Evolutionary conservation across 2,888 invertebrate species (phyloP).

Genomic region (Ashinkailepas kermadecensis): DNA sequence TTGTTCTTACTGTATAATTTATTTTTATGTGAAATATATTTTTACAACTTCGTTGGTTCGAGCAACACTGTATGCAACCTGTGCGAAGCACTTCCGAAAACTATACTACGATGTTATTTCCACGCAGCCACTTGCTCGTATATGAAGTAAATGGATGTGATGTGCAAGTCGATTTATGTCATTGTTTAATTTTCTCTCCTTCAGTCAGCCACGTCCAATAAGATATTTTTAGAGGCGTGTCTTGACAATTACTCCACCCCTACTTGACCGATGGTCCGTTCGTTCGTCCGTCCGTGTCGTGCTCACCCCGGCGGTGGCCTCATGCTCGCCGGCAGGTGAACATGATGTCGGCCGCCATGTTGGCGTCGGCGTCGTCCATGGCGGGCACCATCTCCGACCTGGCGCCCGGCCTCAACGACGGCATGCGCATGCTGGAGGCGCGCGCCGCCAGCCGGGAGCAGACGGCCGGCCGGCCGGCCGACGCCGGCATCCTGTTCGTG

Average conservation of each 20-base stretch:
- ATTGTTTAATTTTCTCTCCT: not conserved
- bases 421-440: slow-evolving; percentile 80
- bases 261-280: too few species aligned
- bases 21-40: too few species aligned
- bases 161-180: not conserved
- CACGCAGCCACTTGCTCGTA: too few species aligned
- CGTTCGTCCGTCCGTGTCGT: too few species aligned
- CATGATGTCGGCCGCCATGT: slow-evolving; percentile 98
- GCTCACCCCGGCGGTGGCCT: not conserved
- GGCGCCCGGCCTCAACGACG: slow-evolving; percentile 69
- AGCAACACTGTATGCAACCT: too few species aligned
- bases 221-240: too few species aligned
- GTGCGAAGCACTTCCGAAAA: too few species aligned
- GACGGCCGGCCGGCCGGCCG: slow-evolving; percentile 36
- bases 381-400: slow-evolving; percentile 63
- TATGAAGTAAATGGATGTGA: too few species aligned
- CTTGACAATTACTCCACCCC: too few species aligned
- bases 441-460: slow-evolving; percentile 28
- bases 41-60: too few species aligned
- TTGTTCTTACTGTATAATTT: too few species aligned
- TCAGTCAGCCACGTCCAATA: not conserved
- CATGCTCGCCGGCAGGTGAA: slow-evolving; percentile 51
- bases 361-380: slow-evolving; percentile 57
- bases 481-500: slow-evolving; percentile 40
- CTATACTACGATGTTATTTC: too few species aligned